phyloP scores from a whole-genome alignment of 2,797 vertebrate species.

The Amblyraja radiata region DNA sequence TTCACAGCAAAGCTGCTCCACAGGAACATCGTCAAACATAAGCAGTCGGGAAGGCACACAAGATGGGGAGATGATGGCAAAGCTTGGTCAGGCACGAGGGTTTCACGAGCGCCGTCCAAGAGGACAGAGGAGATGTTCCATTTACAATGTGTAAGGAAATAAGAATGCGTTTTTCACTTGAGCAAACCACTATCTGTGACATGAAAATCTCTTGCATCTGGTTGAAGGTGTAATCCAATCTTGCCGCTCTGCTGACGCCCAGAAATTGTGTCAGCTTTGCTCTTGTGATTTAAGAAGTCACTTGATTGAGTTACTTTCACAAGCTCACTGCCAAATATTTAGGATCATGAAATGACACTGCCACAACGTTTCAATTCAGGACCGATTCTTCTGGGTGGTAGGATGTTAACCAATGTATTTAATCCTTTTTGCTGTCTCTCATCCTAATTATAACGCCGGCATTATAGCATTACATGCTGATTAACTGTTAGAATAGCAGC shows the following conservation, averaged over 20 bases:
- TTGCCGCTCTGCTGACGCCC: background rate
- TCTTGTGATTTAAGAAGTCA: constrained; percentile 14
- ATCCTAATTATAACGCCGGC: background rate
- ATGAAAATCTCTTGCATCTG: background rate
- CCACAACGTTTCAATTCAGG: background rate
- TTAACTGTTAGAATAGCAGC: background rate
- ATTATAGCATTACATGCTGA: background rate
- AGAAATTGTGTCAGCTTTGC: constrained; percentile 27
- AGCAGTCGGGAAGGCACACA: background rate
- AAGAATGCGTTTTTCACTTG: background rate
- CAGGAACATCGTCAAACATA: background rate
- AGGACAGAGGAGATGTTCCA: background rate
- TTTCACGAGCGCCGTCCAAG: background rate
- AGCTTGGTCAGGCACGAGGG: background rate
- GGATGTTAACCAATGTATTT: background rate
- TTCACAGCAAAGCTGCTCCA: background rate
- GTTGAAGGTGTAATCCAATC: background rate
- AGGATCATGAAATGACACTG: background rate
- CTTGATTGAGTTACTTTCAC: background rate
- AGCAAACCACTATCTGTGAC: background rate
- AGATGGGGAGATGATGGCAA: background rate
- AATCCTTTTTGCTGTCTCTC: background rate
- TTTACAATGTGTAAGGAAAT: background rate
- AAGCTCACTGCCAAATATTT: background rate
- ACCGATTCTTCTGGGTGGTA: background rate